Evolutionary conservation across 2,113 vertebrate species (phyloP).

Genomic region (Varanus komodoensis): DNA sequence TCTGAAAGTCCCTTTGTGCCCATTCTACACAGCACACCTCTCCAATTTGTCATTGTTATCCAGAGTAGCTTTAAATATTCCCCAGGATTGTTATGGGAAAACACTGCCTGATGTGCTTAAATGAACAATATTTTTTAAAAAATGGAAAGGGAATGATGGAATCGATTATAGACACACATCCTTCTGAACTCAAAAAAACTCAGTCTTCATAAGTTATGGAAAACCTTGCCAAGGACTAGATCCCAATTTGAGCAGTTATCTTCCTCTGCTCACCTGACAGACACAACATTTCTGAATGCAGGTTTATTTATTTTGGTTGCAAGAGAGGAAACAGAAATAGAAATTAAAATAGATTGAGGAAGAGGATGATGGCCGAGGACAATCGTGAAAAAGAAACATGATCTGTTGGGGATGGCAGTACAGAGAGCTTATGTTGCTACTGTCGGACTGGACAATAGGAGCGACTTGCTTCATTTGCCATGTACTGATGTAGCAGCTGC

Average conservation of each 20-base stretch:
- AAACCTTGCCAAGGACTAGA: background rate
- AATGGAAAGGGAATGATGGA: background rate
- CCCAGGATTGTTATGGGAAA: constrained; percentile 59
- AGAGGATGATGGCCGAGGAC: background rate
- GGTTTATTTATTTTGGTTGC: background rate
- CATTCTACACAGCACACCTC: constrained; percentile 19
- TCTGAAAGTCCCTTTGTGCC: constrained; percentile 15
- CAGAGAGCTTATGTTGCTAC: background rate
- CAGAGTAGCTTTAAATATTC: constrained; percentile 52
- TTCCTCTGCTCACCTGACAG: background rate
- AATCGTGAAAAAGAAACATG: background rate
- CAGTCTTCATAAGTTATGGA: background rate
- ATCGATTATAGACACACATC: background rate
- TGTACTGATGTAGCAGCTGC: background rate
- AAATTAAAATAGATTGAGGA: background rate
- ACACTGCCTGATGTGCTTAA: background rate
- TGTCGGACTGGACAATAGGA: background rate
- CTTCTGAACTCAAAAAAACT: background rate
- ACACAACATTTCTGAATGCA: background rate
- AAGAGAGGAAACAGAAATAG: background rate
- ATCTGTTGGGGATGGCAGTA: background rate
- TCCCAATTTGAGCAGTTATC: background rate
- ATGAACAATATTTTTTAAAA: constrained; percentile 28
- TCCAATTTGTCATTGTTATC: constrained; percentile 44
- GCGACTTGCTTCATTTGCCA: background rate